A percentile compares a stretch with the other conserved stretches of the same genome.
phyloP scores from a whole-genome alignment of 2,797 vertebrate species.

The Numenius phaeopus region DNA sequence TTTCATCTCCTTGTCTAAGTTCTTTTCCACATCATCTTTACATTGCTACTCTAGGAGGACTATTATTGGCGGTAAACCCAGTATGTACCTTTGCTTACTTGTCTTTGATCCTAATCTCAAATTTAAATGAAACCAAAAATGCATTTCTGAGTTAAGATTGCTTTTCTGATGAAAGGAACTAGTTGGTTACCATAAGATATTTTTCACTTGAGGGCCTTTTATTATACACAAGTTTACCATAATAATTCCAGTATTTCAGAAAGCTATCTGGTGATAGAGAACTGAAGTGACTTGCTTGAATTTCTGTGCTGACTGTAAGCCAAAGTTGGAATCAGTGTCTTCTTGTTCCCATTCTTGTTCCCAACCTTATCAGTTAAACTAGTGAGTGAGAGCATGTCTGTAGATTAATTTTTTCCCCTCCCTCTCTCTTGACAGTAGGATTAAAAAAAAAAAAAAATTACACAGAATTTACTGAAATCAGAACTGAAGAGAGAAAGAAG shows the following conservation, averaged over 20 bases:
- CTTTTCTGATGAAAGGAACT: neutral
- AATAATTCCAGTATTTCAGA: neutral
- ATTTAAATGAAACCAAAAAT: neutral
- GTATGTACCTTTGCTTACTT: slow-evolving; percentile 78
- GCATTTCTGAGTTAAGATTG: neutral
- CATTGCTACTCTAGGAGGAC: slow-evolving; percentile 88
- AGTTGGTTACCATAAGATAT: neutral
- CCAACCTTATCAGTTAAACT: neutral
- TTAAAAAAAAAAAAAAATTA: neutral
- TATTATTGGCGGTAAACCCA: slow-evolving; percentile 85
- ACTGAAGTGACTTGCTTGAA: neutral
- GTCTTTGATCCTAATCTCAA: neutral
- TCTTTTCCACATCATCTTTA: slow-evolving; percentile 83
- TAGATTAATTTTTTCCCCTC: neutral
- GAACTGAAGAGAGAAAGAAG: neutral
- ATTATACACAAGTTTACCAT: neutral
- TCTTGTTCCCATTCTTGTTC: neutral
- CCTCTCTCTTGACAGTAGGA: neutral
- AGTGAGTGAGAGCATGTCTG: neutral
- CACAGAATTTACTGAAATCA: neutral
- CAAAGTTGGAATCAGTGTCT: neutral
- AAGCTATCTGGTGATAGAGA: neutral
- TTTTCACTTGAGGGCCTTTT: neutral
- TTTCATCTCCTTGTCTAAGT: slow-evolving; percentile 90
- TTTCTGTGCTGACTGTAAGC: neutral